Conservation (phyloP, 2,888 invertebrate species). For the Meta bourneti region DNA sequence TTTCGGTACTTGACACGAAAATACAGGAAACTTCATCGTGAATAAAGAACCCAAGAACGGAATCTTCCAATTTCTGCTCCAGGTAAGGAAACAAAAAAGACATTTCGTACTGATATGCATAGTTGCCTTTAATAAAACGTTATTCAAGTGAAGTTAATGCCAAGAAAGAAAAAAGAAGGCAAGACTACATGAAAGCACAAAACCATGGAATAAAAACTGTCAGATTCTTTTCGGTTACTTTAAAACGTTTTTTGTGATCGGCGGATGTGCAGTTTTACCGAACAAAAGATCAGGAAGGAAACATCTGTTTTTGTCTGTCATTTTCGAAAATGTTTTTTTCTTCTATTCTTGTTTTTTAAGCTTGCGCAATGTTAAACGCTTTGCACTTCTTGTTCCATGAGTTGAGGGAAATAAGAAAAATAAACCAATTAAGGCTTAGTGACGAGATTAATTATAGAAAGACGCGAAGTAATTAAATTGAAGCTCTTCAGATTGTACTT, state of each 20-base stretch:
- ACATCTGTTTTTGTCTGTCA: conserved; percentile 42
- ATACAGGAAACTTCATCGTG: neutral
- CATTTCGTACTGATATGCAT: neutral
- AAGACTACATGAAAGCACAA: neutral
- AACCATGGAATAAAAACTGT: conserved; percentile 12
- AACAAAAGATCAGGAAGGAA: conserved; percentile 38
- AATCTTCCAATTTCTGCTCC: neutral
- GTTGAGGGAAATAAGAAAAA: neutral
- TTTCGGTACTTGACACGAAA: neutral
- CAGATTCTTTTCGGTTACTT: conserved; percentile 11
- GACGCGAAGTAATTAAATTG: neutral
- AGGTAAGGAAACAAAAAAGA: neutral
- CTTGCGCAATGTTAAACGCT: conserved; percentile 23
- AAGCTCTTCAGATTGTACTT: neutral
- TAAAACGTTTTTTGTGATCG: conserved; percentile 2
- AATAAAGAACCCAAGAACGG: neutral
- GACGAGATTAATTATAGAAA: neutral
- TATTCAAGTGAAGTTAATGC: conserved; percentile 1
- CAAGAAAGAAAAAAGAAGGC: neutral
- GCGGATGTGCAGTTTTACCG: conserved; percentile 30
- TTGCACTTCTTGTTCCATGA: conserved; percentile 11
- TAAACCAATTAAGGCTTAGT: conserved; percentile 1
- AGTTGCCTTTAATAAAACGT: neutral
- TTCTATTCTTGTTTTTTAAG: neutral
- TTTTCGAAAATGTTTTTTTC: conserved; percentile 9